Percentiles rank a stretch among this genome's conserved stretches.
phyloP scores from a whole-genome alignment of 1,140 invertebrate genomes.

The Ostrea edulis region DNA sequence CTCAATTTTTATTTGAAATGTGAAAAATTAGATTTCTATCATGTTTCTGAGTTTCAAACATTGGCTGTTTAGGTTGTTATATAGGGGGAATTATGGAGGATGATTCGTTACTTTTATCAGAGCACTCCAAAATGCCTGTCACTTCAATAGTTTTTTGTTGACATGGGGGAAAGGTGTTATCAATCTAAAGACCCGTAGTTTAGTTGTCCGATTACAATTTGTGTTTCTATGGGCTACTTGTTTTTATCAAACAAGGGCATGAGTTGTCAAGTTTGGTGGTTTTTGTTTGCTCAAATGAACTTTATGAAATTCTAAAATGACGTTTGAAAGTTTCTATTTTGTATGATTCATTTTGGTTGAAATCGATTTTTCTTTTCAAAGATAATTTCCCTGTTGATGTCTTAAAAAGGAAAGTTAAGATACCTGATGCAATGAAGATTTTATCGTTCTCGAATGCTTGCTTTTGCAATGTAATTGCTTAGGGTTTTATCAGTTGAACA shows the following conservation, averaged over 20 bases:
- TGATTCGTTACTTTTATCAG: neutral
- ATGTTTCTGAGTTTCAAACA: constrained; percentile 1
- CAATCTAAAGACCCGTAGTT: neutral
- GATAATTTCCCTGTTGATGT: neutral
- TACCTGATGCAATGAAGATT: neutral
- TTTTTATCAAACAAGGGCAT: constrained; percentile 30
- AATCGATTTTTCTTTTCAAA: neutral
- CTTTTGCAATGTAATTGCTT: neutral
- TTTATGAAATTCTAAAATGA: neutral
- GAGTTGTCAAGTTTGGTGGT: neutral
- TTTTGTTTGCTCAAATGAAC: neutral
- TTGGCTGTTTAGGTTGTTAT: neutral
- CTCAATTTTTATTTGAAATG: constrained; percentile 25
- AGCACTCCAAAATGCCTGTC: neutral
- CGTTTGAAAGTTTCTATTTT: constrained; percentile 15
- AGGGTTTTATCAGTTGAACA: neutral
- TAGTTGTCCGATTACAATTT: constrained; percentile 4
- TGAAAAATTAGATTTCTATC: constrained; percentile 27
- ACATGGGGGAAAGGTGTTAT: neutral
- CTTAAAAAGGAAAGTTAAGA: neutral
- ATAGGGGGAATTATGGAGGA: neutral
- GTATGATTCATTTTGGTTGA: constrained; percentile 10
- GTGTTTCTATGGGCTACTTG: constrained; percentile 14
- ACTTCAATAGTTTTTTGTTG: constrained; percentile 34
- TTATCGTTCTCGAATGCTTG: neutral